Evolutionary conservation across 1,140 invertebrate species (phyloP).

Genomic region (Cotesia typhae): DNA sequence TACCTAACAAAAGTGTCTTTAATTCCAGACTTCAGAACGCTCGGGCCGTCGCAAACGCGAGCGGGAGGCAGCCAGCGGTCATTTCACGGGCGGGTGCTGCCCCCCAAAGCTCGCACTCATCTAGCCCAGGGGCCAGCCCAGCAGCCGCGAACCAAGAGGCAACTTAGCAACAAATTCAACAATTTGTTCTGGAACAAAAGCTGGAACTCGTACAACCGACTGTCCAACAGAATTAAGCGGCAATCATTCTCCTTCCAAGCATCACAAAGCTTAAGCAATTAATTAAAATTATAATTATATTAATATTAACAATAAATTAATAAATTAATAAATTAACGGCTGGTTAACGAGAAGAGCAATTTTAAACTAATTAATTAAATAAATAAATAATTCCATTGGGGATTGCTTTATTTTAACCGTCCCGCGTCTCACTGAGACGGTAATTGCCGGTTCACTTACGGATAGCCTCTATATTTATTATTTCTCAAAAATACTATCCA

Average conservation of each 20-base stretch:
- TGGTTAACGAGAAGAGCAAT: too few species aligned
- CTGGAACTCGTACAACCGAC: neutral
- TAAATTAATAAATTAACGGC: too few species aligned
- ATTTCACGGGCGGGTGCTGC: constrained; percentile 64
- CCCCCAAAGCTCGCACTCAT: constrained; percentile 66
- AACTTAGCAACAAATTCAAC: constrained; percentile 46
- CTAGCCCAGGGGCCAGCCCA: constrained; percentile 65
- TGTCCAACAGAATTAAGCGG: neutral
- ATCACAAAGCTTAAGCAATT: neutral
- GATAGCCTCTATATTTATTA: too few species aligned
- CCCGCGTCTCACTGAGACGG: too few species aligned
- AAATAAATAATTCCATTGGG: too few species aligned
- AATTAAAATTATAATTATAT: neutral
- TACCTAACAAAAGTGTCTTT: neutral
- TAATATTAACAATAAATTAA: neutral
- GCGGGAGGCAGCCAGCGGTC: constrained; percentile 61
- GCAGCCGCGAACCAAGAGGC: constrained; percentile 59
- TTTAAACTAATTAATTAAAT: too few species aligned
- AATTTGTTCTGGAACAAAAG: constrained; percentile 14
- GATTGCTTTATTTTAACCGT: too few species aligned
- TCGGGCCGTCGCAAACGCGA: constrained; percentile 66
- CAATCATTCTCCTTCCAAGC: neutral
- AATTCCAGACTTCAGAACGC: constrained; percentile 63
- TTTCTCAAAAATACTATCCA: too few species aligned
- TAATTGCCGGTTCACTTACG: too few species aligned